A percentile compares a stretch with the other conserved stretches of the same genome.
phyloP scores from a whole-genome alignment of 1,140 invertebrate genomes.

The Procambarus virginalis region DNA sequence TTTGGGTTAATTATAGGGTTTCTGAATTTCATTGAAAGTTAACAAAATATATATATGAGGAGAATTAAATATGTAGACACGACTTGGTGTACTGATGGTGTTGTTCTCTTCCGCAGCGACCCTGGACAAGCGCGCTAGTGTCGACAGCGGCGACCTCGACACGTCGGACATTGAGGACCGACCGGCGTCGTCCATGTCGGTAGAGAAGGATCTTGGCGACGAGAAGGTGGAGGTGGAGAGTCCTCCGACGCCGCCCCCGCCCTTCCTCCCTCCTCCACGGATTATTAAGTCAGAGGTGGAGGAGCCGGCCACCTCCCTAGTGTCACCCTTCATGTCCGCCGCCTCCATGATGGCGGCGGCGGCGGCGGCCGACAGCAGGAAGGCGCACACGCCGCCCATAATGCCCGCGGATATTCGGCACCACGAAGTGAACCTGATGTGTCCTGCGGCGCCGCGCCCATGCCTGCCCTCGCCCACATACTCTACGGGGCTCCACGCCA shows the following conservation, averaged over 20 bases:
- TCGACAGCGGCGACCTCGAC: constrained; percentile 65
- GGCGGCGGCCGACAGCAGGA: constrained; percentile 8
- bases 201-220: constrained; percentile 66
- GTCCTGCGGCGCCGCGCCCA: constrained; percentile 46
- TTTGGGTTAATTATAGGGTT: too few species aligned
- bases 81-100: too few species aligned
- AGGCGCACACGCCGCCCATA: constrained; percentile 21
- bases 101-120: constrained; percentile 40
- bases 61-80: too few species aligned
- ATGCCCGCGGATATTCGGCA: constrained; percentile 18
- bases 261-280: constrained; percentile 64
- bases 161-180: constrained; percentile 64
- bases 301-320: constrained; percentile 49
- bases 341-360: constrained; percentile 50
- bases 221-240: constrained; percentile 70
- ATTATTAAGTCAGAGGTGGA: constrained; percentile 56
- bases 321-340: constrained; percentile 47
- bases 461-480: constrained; percentile 66
- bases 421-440: constrained; percentile 43
- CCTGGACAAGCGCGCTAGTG: constrained; percentile 67
- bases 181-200: constrained; percentile 68
- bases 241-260: constrained; percentile 65
- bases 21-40: too few species aligned
- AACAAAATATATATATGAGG: too few species aligned
- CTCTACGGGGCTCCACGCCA: constrained; percentile 52